Conservation (phyloP, 2,888 invertebrate species). For the Chloromyia formosa region DNA sequence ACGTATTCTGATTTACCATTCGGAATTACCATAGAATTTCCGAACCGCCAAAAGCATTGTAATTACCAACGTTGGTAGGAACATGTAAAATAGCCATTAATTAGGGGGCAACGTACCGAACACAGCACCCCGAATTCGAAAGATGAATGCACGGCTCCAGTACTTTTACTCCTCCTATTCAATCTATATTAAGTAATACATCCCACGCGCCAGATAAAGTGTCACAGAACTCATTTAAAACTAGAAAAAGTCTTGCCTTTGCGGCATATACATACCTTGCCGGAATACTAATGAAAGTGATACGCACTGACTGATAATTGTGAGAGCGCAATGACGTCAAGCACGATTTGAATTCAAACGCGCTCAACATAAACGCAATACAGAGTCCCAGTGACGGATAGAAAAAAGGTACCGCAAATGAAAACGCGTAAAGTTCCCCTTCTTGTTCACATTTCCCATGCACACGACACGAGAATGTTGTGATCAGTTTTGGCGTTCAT, state of each 20-base stretch:
- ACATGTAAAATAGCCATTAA: too few species aligned
- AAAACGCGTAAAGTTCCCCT: conserved; percentile 8
- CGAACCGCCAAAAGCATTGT: too few species aligned
- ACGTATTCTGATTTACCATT: too few species aligned
- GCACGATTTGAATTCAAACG: neutral
- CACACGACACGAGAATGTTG: neutral
- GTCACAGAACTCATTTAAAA: conserved; percentile 8
- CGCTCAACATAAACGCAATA: conserved; percentile 7
- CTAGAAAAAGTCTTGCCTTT: neutral
- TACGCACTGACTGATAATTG: conserved; percentile 23
- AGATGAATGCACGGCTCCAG: too few species aligned
- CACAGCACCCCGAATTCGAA: too few species aligned
- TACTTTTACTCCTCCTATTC: neutral
- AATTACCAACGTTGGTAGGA: too few species aligned
- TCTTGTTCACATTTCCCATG: neutral
- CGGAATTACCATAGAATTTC: too few species aligned
- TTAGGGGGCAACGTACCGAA: too few species aligned
- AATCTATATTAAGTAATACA: conserved; percentile 5
- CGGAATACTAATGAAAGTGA: conserved; percentile 20
- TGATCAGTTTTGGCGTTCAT: neutral
- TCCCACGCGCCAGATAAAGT: conserved; percentile 5
- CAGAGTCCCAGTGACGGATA: neutral
- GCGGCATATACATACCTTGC: neutral
- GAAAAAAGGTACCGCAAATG: conserved; percentile 19
- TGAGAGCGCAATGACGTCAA: conserved; percentile 27